Evolutionary conservation across 2,888 invertebrate genomes (phyloP).

Genomic region (Eupithecia tripunctaria): DNA sequence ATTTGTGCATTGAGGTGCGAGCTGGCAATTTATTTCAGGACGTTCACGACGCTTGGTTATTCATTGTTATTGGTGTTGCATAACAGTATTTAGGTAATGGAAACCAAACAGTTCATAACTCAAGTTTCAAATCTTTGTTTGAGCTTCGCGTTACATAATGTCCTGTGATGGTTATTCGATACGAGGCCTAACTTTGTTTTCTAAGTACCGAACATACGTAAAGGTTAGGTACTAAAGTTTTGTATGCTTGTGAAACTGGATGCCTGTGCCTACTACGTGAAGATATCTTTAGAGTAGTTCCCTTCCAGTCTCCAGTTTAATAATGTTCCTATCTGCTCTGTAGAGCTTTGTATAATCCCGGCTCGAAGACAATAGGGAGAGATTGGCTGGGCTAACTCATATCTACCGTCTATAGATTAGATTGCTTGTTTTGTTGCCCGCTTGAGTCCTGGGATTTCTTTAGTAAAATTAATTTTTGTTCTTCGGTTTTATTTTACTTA

Average conservation of each 20-base stretch:
- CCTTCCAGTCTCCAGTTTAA: conserved; percentile 19
- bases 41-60: conserved; percentile 4
- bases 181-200: conserved; percentile 10
- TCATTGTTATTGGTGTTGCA: conserved; percentile 30
- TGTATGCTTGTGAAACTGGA: not conserved
- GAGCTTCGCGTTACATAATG: conserved; percentile 47
- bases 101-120: conserved; percentile 28
- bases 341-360: conserved; percentile 26
- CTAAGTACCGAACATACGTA: conserved; percentile 2
- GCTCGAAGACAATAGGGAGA: conserved; percentile 28
- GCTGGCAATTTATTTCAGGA: conserved; percentile 7
- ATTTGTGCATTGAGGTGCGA: conserved; percentile 6
- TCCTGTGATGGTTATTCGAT: conserved; percentile 31
- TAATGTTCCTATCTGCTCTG: conserved; percentile 20
- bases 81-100: conserved; percentile 35
- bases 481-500: too few relatives aligned
- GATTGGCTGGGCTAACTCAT: conserved; percentile 23
- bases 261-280: not conserved
- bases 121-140: conserved; percentile 44
- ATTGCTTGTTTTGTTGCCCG: conserved; percentile 28
- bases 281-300: not conserved
- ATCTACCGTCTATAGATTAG: conserved; percentile 24
- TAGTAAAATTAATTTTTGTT: conserved; percentile 11
- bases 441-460: conserved; percentile 16
- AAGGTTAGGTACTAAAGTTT: conserved; percentile 5